Evolutionary conservation across 2,797 vertebrate species (phyloP).

Genomic region (Pseudochaenichthys georgianus): DNA sequence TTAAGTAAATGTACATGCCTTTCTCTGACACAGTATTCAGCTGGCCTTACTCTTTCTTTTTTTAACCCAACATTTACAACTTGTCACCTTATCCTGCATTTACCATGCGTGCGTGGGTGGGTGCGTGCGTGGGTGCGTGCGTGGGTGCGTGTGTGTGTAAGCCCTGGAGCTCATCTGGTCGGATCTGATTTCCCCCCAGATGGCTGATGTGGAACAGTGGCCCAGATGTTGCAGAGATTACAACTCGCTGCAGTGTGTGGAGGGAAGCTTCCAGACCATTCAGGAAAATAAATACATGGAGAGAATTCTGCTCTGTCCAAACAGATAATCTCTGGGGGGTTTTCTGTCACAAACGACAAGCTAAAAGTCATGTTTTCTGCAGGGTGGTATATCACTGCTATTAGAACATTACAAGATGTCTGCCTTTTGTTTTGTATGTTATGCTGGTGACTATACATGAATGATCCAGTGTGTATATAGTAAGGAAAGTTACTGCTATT

Average conservation of each 20-base stretch:
- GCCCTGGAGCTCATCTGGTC: conserved; percentile 61
- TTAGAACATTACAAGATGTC: no score
- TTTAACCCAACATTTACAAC: no score
- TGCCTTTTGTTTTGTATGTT: no score
- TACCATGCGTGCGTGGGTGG: accelerated
- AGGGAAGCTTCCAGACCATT: conserved; percentile 34
- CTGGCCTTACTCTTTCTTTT: no score
- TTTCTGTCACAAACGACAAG: background rate
- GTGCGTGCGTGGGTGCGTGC: accelerated
- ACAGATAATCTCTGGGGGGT: background rate
- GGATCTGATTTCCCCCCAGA: conserved; percentile 71
- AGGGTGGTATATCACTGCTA: no score
- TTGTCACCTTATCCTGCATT: no score
- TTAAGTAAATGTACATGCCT: no score
- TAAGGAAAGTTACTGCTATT: no score
- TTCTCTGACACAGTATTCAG: no score
- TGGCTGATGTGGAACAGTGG: conserved; percentile 71
- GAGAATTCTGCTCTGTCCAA: background rate
- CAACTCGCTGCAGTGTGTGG: conserved; percentile 36
- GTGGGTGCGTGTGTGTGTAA: conserved; percentile 6
- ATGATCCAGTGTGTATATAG: no score
- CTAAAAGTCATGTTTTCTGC: no score
- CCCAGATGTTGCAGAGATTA: conserved; percentile 79
- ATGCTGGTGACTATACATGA: no score
- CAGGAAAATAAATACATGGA: conserved; percentile 63